Evolutionary conservation across 1,140 invertebrate genomes (phyloP).

Genomic region (Platyscapa corneri): DNA sequence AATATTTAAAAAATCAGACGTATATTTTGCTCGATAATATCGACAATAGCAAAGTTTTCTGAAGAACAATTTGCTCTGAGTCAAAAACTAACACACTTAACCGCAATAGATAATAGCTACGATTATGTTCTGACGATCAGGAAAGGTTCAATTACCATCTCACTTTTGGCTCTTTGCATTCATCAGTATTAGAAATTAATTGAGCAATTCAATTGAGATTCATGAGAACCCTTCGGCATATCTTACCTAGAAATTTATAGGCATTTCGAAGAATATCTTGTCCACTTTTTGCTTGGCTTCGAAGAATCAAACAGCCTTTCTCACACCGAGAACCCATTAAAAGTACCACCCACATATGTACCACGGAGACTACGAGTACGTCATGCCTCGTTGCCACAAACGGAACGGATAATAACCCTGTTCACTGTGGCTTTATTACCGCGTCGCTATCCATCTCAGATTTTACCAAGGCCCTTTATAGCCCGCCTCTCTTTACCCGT

Average conservation of each 20-base stretch:
- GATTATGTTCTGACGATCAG: neutral
- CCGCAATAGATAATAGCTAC: neutral
- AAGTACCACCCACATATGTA: neutral
- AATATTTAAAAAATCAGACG: no score
- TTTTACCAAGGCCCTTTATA: neutral
- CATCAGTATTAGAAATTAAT: slow-evolving; percentile 44
- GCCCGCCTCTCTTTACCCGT: neutral
- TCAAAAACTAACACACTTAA: neutral
- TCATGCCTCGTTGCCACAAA: neutral
- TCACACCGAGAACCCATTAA: neutral
- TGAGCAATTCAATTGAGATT: slow-evolving; percentile 51
- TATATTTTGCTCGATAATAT: neutral
- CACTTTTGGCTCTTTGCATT: neutral
- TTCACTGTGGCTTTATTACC: slow-evolving; percentile 31
- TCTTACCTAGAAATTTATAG: slow-evolving; percentile 37
- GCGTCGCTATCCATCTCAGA: neutral
- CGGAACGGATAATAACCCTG: slow-evolving; percentile 43
- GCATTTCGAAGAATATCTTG: neutral
- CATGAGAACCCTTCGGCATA: slow-evolving; percentile 31
- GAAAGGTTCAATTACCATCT: slow-evolving; percentile 27
- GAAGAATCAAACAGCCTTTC: slow-evolving; percentile 15
- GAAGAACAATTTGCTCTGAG: neutral
- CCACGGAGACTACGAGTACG: neutral
- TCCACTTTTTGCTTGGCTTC: neutral
- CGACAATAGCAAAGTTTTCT: neutral